Conservation (phyloP, 2,113 vertebrate species). For the Phyllostomus discolor region DNA sequence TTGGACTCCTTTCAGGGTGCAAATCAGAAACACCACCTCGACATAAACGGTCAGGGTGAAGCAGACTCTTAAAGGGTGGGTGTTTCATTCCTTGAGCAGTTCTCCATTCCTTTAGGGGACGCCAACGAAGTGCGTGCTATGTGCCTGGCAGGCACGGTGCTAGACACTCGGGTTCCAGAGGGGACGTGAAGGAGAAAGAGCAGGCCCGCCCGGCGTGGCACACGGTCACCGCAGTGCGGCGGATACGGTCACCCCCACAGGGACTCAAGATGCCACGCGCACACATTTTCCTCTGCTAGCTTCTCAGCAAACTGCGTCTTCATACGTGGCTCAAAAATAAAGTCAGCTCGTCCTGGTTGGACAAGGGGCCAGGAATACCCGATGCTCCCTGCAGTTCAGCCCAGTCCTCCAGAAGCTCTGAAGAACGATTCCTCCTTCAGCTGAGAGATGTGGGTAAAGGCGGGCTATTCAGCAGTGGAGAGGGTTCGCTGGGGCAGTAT, state of each 20-base stretch:
- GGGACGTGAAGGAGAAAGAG: neutral
- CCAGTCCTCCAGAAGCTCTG: neutral
- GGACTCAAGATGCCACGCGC: neutral
- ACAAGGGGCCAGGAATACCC: neutral
- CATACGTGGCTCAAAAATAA: neutral
- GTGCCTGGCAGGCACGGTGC: no score
- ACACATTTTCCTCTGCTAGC: neutral
- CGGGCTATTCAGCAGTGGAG: fast-evolving
- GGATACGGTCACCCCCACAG: neutral
- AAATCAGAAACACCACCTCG: neutral
- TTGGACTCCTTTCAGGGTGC: neutral
- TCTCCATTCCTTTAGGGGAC: neutral
- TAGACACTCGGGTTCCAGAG: neutral
- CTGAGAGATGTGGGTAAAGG: neutral
- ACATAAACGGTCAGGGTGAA: neutral
- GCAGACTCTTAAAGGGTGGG: neutral
- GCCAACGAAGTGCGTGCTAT: neutral
- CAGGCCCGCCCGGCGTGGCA: fast-evolving
- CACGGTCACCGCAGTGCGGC: neutral
- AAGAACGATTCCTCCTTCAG: neutral
- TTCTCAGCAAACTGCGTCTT: neutral
- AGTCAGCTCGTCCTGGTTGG: neutral
- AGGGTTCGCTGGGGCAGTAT: neutral
- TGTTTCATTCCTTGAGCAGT: neutral
- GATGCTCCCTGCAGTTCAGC: neutral